A percentile compares a stretch with the other conserved stretches of the same genome.
These are phyloP conservation scores for Philonicus albiceps DNA, from an alignment of 2,888 invertebrate species.

Conservation along the genomic window DNA sequence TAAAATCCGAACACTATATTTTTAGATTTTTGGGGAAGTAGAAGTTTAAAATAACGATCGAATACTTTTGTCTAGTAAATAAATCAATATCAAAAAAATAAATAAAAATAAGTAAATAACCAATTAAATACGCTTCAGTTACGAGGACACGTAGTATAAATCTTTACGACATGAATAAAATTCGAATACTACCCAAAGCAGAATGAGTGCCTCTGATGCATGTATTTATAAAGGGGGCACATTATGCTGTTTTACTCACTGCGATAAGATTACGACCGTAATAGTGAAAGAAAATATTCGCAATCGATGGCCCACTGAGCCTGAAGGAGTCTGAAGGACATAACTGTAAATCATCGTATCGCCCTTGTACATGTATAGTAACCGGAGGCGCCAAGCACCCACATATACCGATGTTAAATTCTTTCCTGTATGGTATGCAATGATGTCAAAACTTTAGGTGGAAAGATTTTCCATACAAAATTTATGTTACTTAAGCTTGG, in stretches of 20 bases:
- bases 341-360: neutral
- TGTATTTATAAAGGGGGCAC: neutral
- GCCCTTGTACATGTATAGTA: neutral
- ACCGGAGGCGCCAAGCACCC: neutral
- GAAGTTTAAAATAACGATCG: too few species aligned
- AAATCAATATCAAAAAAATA: neutral
- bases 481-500: constrained; percentile 9
- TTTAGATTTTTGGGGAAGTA: too few species aligned
- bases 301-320: neutral
- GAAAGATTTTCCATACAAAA: constrained; percentile 24
- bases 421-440: neutral
- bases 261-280: neutral
- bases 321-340: neutral
- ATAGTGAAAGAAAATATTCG: neutral
- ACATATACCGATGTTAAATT: neutral
- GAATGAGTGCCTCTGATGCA: neutral
- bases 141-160: neutral
- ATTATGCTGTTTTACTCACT: neutral
- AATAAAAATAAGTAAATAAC: neutral
- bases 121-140: neutral
- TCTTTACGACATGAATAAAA: neutral
- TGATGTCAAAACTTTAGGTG: constrained; percentile 24
- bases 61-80: neutral
- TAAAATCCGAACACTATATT: too few species aligned
- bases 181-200: neutral